phyloP scores from a whole-genome alignment of 2,888 invertebrate species.

The Sesia apiformis region DNA sequence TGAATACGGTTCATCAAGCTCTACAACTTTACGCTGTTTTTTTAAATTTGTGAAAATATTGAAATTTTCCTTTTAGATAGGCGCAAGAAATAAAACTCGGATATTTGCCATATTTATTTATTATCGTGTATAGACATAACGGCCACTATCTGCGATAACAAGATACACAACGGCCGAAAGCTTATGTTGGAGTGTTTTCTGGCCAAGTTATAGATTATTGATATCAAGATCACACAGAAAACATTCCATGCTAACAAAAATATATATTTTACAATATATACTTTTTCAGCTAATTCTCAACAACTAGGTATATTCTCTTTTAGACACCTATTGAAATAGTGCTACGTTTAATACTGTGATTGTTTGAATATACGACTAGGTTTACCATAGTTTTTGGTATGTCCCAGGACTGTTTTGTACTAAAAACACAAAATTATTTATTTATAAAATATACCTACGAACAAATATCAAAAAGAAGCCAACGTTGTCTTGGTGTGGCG shows the following conservation, averaged over 20 bases:
- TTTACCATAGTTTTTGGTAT: constrained; percentile 11
- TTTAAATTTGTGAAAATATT: too few relatives aligned
- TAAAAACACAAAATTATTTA: not conserved
- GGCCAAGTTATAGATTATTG: constrained; percentile 13
- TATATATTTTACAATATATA: constrained; percentile 31
- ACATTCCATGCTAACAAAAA: constrained; percentile 57
- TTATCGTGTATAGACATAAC: constrained; percentile 12
- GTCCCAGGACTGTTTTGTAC: constrained; percentile 12
- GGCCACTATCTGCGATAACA: constrained; percentile 55
- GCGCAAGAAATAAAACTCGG: not conserved
- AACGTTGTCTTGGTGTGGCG: too few relatives aligned
- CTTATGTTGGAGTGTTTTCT: constrained; percentile 25
- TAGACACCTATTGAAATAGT: constrained; percentile 28
- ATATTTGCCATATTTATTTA: not conserved
- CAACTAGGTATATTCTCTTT: constrained; percentile 37
- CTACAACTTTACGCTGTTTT: too few relatives aligned
- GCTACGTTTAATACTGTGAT: constrained; percentile 20
- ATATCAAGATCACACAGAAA: constrained; percentile 19
- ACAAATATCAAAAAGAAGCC: too few relatives aligned
- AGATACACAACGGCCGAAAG: constrained; percentile 40
- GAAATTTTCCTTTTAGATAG: too few relatives aligned
- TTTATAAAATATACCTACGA: too few relatives aligned
- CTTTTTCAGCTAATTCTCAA: constrained; percentile 22
- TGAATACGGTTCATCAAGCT: too few relatives aligned
- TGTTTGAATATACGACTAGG: constrained; percentile 18